phyloP scores from a whole-genome alignment of 2,888 invertebrate species.

The Andrena marginata region DNA sequence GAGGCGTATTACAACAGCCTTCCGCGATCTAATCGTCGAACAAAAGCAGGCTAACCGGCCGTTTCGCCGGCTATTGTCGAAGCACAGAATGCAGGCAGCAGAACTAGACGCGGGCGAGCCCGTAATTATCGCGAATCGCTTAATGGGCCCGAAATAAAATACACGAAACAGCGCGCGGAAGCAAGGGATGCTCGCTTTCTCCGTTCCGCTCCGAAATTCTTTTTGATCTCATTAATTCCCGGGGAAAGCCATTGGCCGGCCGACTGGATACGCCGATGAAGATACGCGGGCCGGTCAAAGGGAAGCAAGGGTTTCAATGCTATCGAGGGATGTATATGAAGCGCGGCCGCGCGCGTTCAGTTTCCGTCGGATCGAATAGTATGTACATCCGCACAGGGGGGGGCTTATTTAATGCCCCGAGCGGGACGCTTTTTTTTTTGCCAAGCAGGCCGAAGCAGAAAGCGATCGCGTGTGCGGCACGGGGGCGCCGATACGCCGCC shows the following conservation, averaged over 20 bases:
- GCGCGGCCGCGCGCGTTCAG: not conserved
- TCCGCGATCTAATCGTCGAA: slow-evolving; percentile 50
- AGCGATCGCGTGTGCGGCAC: not conserved
- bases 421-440: not conserved
- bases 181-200: not conserved
- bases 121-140: slow-evolving; percentile 53
- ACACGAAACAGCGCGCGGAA: not conserved
- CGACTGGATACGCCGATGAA: slow-evolving; percentile 19
- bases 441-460: not conserved
- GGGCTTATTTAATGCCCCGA: slow-evolving; percentile 41
- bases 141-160: slow-evolving; percentile 42
- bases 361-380: slow-evolving; percentile 37
- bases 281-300: slow-evolving; percentile 41
- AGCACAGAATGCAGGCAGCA: not conserved
- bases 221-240: slow-evolving; percentile 50
- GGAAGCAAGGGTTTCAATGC: slow-evolving; percentile 38
- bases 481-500: not conserved
- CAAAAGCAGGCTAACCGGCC: slow-evolving; percentile 43
- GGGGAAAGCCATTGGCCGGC: slow-evolving; percentile 35
- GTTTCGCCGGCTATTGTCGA: slow-evolving; percentile 50
- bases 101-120: not conserved
- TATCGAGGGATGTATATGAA: slow-evolving; percentile 28
- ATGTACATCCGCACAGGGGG: not conserved
- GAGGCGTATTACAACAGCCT: slow-evolving; percentile 21
- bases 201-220: slow-evolving; percentile 8